Evolutionary conservation across 2,888 invertebrate species (phyloP).

Genomic region (Parascotia fuliginaria): DNA sequence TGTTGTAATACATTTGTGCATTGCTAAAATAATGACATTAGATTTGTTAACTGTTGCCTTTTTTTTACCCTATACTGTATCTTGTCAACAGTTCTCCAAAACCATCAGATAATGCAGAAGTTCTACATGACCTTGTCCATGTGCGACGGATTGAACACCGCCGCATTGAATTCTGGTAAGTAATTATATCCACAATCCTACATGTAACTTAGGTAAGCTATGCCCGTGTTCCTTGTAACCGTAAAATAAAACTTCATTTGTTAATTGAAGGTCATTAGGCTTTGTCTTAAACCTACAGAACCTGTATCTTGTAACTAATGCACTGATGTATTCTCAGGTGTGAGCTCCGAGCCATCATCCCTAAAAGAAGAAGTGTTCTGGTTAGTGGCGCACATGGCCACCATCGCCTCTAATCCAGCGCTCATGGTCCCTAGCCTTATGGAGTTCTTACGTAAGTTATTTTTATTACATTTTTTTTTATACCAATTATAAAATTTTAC

Average conservation of each 20-base stretch:
- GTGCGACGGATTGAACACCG: slow-evolving; percentile 81
- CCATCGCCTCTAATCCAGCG: slow-evolving; percentile 90
- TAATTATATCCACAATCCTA: background rate
- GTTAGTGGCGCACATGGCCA: slow-evolving; percentile 91
- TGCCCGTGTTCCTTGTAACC: too few species aligned
- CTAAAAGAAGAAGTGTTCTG: slow-evolving; percentile 96
- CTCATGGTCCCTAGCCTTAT: slow-evolving; percentile 92
- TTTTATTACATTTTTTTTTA: background rate
- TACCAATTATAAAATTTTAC: too few species aligned
- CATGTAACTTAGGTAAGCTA: too few species aligned
- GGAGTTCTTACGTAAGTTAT: slow-evolving; percentile 87
- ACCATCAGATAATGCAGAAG: slow-evolving; percentile 93
- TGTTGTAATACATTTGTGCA: too few species aligned
- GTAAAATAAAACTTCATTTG: too few species aligned
- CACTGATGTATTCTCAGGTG: slow-evolving; percentile 23
- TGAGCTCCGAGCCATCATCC: slow-evolving; percentile 73
- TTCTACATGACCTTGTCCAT: slow-evolving; percentile 92
- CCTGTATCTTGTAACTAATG: background rate
- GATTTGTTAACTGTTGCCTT: too few species aligned
- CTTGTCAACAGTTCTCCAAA: slow-evolving; percentile 87
- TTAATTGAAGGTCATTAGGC: too few species aligned
- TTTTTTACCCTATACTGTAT: too few species aligned
- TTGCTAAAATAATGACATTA: too few species aligned
- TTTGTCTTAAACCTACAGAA: too few species aligned
- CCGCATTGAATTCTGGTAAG: slow-evolving; percentile 61